These are phyloP conservation scores for Yasuhikotakia modesta DNA, from an alignment of 2,797 vertebrate genomes.

Conservation along the genomic window DNA sequence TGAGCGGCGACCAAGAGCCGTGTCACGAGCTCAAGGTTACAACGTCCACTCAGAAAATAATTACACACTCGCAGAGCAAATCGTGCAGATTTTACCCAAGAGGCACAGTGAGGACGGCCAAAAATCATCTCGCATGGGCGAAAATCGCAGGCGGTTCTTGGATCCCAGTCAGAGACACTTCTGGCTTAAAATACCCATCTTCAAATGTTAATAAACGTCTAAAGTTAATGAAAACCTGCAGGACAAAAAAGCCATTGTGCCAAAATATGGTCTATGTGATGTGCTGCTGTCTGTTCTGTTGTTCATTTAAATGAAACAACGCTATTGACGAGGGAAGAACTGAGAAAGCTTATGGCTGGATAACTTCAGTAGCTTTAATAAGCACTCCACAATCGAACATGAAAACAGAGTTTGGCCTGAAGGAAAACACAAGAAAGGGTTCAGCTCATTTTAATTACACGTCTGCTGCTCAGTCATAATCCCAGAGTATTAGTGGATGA, in stretches of 20 bases:
- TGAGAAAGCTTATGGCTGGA: background rate
- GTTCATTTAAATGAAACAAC: background rate
- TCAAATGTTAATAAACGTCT: background rate
- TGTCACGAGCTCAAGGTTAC: constrained; percentile 33
- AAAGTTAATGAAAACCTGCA: background rate
- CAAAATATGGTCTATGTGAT: background rate
- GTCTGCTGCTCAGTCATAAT: background rate
- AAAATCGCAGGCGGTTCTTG: background rate
- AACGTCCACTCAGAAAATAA: constrained; percentile 19
- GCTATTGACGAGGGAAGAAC: background rate
- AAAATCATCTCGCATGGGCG: background rate
- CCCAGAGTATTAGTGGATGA: background rate
- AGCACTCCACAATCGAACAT: background rate
- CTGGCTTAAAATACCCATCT: background rate
- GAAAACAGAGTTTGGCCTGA: constrained; percentile 10
- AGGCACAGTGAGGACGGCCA: background rate
- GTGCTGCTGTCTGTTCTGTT: background rate
- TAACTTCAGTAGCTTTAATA: background rate
- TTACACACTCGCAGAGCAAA: constrained; percentile 1
- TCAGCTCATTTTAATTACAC: constrained; percentile 3
- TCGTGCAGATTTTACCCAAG: constrained; percentile 26
- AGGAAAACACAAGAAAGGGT: background rate
- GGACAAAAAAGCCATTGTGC: background rate
- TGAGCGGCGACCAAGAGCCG: constrained; percentile 19
- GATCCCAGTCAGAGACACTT: background rate